phyloP scores from a whole-genome alignment of 2,888 invertebrate genomes.

The Hirtodrosophila confusa region DNA sequence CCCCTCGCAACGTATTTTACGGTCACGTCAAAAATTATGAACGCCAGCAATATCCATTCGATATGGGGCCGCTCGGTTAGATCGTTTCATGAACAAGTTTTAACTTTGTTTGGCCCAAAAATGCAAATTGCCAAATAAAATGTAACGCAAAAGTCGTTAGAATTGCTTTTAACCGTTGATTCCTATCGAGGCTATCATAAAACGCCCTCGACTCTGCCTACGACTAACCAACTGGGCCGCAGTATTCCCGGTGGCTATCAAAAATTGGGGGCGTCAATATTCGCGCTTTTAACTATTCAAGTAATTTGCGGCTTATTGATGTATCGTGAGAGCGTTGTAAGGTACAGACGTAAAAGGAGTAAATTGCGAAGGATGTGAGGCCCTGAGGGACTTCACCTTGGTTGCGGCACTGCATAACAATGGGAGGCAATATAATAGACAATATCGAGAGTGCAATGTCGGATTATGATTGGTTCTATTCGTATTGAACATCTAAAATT shows the following conservation, averaged over 20 bases:
- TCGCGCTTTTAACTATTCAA: constrained; percentile 37
- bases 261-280: constrained; percentile 40
- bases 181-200: constrained; percentile 42
- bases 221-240: constrained; percentile 38
- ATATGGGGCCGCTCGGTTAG: constrained; percentile 26
- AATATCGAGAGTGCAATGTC: too few relatives aligned
- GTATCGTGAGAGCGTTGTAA: constrained; percentile 10
- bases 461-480: too few relatives aligned
- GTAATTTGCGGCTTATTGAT: constrained; percentile 7
- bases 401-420: neutral
- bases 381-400: neutral
- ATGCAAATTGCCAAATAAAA: constrained; percentile 59
- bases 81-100: constrained; percentile 40
- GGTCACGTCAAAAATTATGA: constrained; percentile 67
- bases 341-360: neutral
- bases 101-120: constrained; percentile 16
- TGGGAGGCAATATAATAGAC: too few relatives aligned
- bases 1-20: constrained; percentile 38
- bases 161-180: constrained; percentile 45
- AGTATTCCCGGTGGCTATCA: constrained; percentile 24
- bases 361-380: constrained; percentile 8
- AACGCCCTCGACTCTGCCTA: constrained; percentile 39
- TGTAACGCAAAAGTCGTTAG: constrained; percentile 41
- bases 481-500: too few relatives aligned
- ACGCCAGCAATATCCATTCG: constrained; percentile 49